Conservation (phyloP, 2,113 vertebrate genomes). For the Burhinus bistriatus region DNA sequence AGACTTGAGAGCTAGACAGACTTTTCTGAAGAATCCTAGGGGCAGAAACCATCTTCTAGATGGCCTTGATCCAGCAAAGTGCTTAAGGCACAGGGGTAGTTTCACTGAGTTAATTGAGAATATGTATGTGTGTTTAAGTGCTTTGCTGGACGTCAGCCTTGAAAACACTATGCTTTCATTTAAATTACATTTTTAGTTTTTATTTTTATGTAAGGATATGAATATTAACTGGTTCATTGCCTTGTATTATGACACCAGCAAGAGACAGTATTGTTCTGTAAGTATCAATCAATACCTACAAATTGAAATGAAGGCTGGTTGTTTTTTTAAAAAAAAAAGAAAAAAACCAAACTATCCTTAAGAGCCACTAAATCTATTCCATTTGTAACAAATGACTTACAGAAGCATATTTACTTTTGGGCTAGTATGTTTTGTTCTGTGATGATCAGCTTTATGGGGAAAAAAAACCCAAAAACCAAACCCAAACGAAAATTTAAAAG, state of each 20-base stretch:
- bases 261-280: not conserved
- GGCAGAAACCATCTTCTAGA: not conserved
- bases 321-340: not conserved
- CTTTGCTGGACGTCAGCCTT: conserved; percentile 17
- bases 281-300: not conserved
- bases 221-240: not conserved
- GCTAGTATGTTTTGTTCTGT: not conserved
- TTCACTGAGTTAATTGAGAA: not conserved
- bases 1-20: not conserved
- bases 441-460: not conserved
- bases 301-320: not conserved
- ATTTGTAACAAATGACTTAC: not conserved
- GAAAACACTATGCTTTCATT: not conserved
- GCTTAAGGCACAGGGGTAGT: not conserved
- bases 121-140: not conserved
- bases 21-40: not conserved
- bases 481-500: not conserved
- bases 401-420: not conserved
- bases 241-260: not conserved
- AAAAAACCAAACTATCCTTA: not conserved
- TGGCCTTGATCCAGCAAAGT: not conserved
- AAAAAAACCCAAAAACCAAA: not conserved
- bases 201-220: not conserved
- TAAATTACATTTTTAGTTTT: not conserved
- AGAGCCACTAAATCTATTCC: not conserved